Evolutionary conservation across 1,140 invertebrate genomes (phyloP).

Genomic region (Hylyphantes graminicola): DNA sequence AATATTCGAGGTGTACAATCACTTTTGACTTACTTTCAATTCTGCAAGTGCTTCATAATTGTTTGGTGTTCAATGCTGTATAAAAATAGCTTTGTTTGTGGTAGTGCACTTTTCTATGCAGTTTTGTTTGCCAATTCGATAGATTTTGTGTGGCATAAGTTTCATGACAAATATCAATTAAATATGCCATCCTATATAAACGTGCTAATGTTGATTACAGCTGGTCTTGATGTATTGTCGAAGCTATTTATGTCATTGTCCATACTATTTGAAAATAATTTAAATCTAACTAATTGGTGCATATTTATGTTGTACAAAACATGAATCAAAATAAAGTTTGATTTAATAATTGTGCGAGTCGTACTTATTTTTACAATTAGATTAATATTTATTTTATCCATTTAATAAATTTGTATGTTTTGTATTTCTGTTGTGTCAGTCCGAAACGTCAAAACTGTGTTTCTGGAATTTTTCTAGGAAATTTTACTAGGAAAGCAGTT

Average conservation of each 20-base stretch:
- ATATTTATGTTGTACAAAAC: slow-evolving; percentile 58
- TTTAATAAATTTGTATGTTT: too few relatives aligned
- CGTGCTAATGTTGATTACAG: slow-evolving; percentile 28
- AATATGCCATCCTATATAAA: slow-evolving; percentile 31
- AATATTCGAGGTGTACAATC: too few relatives aligned
- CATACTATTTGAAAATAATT: slow-evolving; percentile 19
- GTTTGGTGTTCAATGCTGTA: slow-evolving; percentile 38
- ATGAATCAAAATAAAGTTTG: slow-evolving; percentile 44
- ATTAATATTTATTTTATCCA: too few relatives aligned
- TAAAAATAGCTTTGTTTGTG: slow-evolving; percentile 39
- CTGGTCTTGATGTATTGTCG: slow-evolving; percentile 46
- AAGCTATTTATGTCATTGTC: slow-evolving; percentile 52
- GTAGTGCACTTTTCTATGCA: slow-evolving; percentile 36
- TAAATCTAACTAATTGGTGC: slow-evolving; percentile 42
- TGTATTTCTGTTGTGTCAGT: too few relatives aligned
- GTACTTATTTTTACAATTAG: background rate
- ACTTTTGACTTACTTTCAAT: too few relatives aligned
- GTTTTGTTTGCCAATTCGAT: slow-evolving; percentile 35
- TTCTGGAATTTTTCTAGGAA: too few relatives aligned
- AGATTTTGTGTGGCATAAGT: slow-evolving; percentile 34
- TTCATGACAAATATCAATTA: slow-evolving; percentile 1
- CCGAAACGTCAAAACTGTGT: too few relatives aligned
- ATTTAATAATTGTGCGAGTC: slow-evolving; percentile 31
- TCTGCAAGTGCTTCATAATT: background rate
- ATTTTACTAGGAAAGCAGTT: too few relatives aligned